Conservation (phyloP, 2,113 vertebrate species). For the Corythornis cristatus region DNA sequence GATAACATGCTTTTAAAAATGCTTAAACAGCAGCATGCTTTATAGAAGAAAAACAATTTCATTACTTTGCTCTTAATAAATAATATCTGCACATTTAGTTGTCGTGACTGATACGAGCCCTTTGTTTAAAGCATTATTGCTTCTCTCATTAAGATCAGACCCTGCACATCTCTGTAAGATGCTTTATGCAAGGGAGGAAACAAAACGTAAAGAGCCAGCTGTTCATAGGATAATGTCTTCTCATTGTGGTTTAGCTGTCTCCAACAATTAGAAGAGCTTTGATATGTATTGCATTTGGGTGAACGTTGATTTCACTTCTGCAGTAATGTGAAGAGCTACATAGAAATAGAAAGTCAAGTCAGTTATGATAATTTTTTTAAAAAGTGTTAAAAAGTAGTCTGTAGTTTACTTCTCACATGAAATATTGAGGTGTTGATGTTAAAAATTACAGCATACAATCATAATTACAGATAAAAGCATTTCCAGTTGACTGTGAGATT, state of each 20-base stretch:
- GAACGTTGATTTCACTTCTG: background rate
- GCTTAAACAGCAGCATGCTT: background rate
- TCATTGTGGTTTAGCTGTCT: background rate
- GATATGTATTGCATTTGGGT: background rate
- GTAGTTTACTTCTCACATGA: background rate
- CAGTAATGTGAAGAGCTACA: background rate
- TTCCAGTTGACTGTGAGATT: background rate
- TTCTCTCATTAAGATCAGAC: slow-evolving; percentile 44
- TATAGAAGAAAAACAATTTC: background rate
- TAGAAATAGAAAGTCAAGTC: background rate
- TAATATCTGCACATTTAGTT: slow-evolving; percentile 35
- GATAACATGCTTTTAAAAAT: background rate
- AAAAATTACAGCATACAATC: background rate
- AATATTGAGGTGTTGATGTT: background rate
- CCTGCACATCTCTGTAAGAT: background rate
- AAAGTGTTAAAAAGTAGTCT: background rate
- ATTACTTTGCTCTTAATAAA: slow-evolving; percentile 11
- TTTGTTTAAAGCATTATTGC: background rate
- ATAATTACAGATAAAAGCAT: background rate
- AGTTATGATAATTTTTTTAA: background rate
- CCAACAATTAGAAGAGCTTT: slow-evolving; percentile 19
- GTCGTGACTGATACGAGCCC: background rate
- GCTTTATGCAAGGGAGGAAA: background rate
- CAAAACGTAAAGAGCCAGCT: slow-evolving; percentile 34
- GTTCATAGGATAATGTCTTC: background rate